A percentile compares a stretch with the other conserved stretches of the same genome.
Conservation (phyloP, 2,113 vertebrate genomes). For the Symphodus melops region DNA sequence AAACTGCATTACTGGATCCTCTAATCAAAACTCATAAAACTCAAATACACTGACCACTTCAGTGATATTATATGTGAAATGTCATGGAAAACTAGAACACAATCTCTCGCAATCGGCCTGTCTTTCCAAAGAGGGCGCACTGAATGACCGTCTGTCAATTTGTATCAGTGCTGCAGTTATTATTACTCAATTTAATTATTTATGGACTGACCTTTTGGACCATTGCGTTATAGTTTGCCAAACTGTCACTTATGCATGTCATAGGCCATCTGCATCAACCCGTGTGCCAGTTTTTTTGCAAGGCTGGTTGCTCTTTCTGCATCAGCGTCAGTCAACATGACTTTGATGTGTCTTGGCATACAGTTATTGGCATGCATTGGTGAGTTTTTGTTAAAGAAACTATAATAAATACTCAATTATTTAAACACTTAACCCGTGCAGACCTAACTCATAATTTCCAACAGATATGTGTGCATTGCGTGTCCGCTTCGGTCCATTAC, state of each 20-base stretch:
- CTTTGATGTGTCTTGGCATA: background rate
- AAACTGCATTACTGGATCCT: background rate
- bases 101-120: too few species aligned
- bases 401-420: background rate
- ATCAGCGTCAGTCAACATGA: background rate
- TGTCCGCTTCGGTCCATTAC: too few species aligned
- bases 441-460: background rate
- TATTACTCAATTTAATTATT: background rate
- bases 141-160: background rate
- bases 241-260: background rate
- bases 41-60: background rate
- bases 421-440: background rate
- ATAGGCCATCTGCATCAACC: background rate
- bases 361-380: background rate
- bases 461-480: too few species aligned
- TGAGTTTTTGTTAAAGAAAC: background rate
- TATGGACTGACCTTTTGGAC: background rate
- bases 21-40: conserved; percentile 2
- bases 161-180: background rate
- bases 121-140: background rate
- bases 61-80: background rate
- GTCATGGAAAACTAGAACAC: background rate
- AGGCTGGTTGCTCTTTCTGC: background rate
- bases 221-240: background rate
- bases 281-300: background rate